Evolutionary conservation across 2,888 invertebrate species (phyloP), one percentile per base, ranked within the genome.

Genomic region (Antheraea yamamai): DNA sequence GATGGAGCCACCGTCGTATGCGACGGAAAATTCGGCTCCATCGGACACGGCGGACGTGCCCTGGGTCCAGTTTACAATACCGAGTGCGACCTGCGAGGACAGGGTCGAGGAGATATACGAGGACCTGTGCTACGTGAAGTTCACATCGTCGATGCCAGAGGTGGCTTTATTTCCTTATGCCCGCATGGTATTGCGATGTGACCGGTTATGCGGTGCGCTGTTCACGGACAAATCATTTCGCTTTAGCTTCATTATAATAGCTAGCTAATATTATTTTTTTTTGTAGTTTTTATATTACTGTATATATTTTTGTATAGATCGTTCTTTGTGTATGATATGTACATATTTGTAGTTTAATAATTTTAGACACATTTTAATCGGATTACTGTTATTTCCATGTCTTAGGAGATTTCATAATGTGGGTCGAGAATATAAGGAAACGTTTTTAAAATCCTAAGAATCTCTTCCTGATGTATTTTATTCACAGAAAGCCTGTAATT

Each of bases 101-200:
- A 92, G 96, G 81, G 97, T 97, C 84, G 97, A 97, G 90, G 97
- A 97, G 93, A 97, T 98, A 86, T 98, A 98, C 91, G 98, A 98
- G 93, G 97, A 98, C 92, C 96, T 98, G 83, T 98, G 98, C 95
- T 98, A 97, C 92, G 97, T 98, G 88, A 97, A 97, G 88, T 97
- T 97, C 92, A 95, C 97, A 81, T 96, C 96, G 83, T 92, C 95
- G 81, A 93, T 95, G 89, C 96, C 96, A 81, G 97, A 97, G 97
- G 97, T 97, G 91, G 87, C 86, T 39, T 58, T 55, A 20, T 14
- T 73, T 68, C 23, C 14, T 66, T 10, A 66, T 66, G 16, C 14
- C 72, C 75, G 75, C 64, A 73, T 73, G 55, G 55, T 75, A 52
- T 47, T n/a, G 61, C 51, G 39, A 23, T 68, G 35, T 68, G 30